Percentiles rank a stretch among this genome's conserved stretches.
phyloP scores from a whole-genome alignment of 2,888 invertebrate species.

The Orchesella flavescens region DNA sequence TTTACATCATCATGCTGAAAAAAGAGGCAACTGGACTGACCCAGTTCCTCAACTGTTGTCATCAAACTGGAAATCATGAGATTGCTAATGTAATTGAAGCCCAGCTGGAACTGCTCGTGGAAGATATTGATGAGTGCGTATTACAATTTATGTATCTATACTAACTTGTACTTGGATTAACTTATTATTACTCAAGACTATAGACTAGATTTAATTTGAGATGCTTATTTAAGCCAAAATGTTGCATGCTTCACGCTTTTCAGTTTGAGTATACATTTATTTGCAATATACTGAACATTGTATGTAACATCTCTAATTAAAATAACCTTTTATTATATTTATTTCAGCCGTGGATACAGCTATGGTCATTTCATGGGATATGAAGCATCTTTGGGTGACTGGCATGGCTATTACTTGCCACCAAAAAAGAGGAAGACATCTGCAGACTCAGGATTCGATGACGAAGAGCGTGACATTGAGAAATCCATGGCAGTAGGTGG shows the following conservation, averaged over 20 bases:
- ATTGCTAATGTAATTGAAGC: constrained; percentile 62
- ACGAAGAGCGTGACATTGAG: constrained; percentile 23
- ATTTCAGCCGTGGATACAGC: constrained; percentile 31
- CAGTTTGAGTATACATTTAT: no score
- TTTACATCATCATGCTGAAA: constrained; percentile 59
- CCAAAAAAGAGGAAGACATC: constrained; percentile 61
- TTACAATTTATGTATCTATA: neutral
- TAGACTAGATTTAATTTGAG: no score
- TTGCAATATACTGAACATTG: no score
- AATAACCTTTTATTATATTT: neutral
- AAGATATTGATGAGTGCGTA: constrained; percentile 20
- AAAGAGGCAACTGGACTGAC: constrained; percentile 55
- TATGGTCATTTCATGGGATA: constrained; percentile 34
- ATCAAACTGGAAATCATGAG: constrained; percentile 63
- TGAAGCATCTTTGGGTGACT: constrained; percentile 27
- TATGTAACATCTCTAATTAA: no score
- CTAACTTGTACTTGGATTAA: neutral
- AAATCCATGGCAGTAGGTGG: neutral
- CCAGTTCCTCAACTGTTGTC: constrained; percentile 60
- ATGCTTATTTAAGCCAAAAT: no score
- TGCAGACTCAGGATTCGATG: constrained; percentile 62
- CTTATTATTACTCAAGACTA: no score
- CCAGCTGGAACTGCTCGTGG: constrained; percentile 53
- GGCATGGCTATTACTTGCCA: constrained; percentile 29
- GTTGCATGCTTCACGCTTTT: no score